phyloP scores from a whole-genome alignment of 2,797 vertebrate species.

The Muscicapa comitata region DNA sequence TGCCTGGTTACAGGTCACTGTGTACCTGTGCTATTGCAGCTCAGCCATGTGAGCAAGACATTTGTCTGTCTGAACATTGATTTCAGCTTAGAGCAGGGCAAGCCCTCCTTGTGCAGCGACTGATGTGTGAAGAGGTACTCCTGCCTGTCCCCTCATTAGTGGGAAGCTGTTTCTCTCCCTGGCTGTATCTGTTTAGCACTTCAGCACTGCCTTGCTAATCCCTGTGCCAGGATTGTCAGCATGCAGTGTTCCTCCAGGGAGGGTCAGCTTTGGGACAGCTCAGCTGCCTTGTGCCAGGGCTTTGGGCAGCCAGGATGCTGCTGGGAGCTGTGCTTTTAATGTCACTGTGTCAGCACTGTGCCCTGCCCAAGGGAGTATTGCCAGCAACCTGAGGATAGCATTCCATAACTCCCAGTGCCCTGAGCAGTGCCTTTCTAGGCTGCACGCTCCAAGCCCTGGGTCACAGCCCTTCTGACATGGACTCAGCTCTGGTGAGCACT shows the following conservation, averaged over 20 bases:
- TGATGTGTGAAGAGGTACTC: not conserved
- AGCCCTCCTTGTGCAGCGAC: not conserved
- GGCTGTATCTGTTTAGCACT: not conserved
- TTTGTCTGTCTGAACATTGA: not conserved
- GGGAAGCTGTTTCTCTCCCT: not conserved
- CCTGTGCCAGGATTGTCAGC: not conserved
- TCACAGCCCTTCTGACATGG: rapidly evolving
- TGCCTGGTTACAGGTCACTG: not conserved
- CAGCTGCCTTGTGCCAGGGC: not conserved
- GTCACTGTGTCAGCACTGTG: not conserved
- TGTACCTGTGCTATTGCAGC: not conserved
- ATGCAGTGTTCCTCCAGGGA: not conserved
- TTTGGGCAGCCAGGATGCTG: not conserved
- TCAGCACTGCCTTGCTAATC: slow-evolving; percentile 16
- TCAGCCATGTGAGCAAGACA: not conserved
- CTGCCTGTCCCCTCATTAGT: not conserved
- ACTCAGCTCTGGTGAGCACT: rapidly evolving
- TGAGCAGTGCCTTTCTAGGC: not conserved
- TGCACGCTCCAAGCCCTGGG: not conserved
- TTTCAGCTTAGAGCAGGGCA: not conserved
- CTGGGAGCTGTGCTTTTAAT: slow-evolving; percentile 14
- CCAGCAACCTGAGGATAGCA: not conserved
- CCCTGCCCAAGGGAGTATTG: not conserved
- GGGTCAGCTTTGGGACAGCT: not conserved
- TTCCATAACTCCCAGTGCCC: not conserved